Percentiles rank a stretch among this genome's conserved stretches.
Conservation (phyloP, 2,888 invertebrate genomes). For the Volucella zonaria region DNA sequence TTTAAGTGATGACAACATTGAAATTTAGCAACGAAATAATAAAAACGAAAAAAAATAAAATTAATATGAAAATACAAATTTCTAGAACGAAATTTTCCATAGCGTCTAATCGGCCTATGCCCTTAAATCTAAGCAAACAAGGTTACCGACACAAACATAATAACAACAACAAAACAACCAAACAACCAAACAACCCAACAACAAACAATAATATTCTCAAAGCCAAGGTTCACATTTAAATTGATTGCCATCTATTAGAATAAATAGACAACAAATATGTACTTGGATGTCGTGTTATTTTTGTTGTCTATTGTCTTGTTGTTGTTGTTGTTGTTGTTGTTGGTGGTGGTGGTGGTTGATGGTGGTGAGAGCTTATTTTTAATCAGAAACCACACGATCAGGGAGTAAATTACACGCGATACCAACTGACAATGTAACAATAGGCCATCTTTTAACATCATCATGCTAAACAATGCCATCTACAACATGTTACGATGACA, state of each 20-base stretch:
- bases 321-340: too few relatives aligned
- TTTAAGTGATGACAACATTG: too few relatives aligned
- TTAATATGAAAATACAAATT: too few relatives aligned
- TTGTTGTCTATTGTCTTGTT: background rate
- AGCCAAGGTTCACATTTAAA: conserved; percentile 52
- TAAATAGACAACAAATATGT: conserved; percentile 7
- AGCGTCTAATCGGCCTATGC: background rate
- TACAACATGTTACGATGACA: background rate
- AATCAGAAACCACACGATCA: conserved; percentile 70
- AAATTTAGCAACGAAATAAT: too few relatives aligned
- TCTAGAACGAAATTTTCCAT: too few relatives aligned
- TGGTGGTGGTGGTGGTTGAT: too few relatives aligned
- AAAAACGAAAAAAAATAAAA: too few relatives aligned
- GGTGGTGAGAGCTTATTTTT: conserved; percentile 5
- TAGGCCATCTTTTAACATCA: conserved; percentile 43
- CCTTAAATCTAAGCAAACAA: background rate
- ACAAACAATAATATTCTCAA: conserved; percentile 24
- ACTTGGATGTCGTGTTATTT: conserved; percentile 12
- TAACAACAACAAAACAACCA: background rate
- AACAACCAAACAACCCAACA: too few relatives aligned
- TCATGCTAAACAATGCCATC: conserved; percentile 36
- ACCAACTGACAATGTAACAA: conserved; percentile 42
- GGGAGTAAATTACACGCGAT: conserved; percentile 34
- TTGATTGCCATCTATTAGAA: conserved; percentile 36
- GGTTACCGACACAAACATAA: background rate